Evolutionary conservation across 2,888 invertebrate genomes (phyloP).

Genomic region (Odontocerum albicorne): DNA sequence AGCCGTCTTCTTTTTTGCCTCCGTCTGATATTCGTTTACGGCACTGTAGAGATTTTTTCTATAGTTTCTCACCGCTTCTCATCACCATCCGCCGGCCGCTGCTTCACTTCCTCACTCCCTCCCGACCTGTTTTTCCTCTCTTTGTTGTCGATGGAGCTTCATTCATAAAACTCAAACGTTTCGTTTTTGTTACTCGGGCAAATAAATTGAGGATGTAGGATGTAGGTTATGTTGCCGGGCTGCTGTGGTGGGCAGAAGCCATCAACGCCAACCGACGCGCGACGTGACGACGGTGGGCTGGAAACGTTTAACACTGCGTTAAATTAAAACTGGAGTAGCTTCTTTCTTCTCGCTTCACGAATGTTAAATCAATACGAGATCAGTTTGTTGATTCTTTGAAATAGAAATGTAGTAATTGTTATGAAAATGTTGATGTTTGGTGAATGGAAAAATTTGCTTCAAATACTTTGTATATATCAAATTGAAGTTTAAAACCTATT

Average conservation of each 20-base stretch:
- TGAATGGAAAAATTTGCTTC: too few species aligned
- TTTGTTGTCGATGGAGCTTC: conserved; percentile 33
- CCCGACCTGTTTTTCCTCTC: conserved; percentile 22
- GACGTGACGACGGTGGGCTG: neutral
- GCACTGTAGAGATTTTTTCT: conserved; percentile 26
- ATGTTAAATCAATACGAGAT: too few species aligned
- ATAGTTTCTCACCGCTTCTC: conserved; percentile 5
- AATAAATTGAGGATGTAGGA: conserved; percentile 37
- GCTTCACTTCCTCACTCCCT: conserved; percentile 12
- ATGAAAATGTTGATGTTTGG: too few species aligned
- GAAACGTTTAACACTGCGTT: conserved; percentile 6
- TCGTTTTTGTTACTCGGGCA: conserved; percentile 29
- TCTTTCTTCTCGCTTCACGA: conserved; percentile 1
- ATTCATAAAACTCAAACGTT: conserved; percentile 32
- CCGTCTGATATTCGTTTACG: conserved; percentile 26
- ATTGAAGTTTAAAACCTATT: too few species aligned
- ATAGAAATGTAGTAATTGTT: too few species aligned
- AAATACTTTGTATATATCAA: too few species aligned
- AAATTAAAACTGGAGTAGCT: neutral
- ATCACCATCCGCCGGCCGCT: neutral
- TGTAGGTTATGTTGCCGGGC: conserved; percentile 24
- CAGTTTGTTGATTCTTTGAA: too few species aligned
- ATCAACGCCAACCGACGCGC: conserved; percentile 15
- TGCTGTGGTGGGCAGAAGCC: conserved; percentile 27
- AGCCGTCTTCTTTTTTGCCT: conserved; percentile 18